Base-by-base conservation (phyloP, 2,113 vertebrate genomes). In the Bos javanicus region DNA sequence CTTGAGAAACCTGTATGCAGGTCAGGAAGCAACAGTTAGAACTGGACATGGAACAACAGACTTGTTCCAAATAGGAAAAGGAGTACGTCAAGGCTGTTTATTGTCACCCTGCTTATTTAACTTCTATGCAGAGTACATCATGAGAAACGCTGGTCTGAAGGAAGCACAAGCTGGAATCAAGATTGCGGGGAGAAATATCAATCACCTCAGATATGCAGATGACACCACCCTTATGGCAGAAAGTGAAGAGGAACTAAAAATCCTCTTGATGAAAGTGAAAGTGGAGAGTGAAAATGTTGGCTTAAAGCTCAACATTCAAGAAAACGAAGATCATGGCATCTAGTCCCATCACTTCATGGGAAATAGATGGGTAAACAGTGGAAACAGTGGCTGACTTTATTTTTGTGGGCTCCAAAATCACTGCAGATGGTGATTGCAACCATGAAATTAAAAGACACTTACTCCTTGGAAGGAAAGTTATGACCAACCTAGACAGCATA, bases 121-220 rank as follows among this genome's bases (percentile, higher is more conserved):
- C 4, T 67, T 67, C 0, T 10, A 10, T n/a, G 8, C 4, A 36
- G 8, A 67, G 16, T 67, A 67, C 33, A 67, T 67, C 64, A 19
- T 67, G 64, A 67, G 64, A n/a, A 67, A 67, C 0, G 2, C 16
- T n/a, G 33, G 64, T 2, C 0, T 67, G 33, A 8, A n/a, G 4
- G 33, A 67, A 19, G 33, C 16, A 19, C 33, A 67, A 67, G 64
- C 16, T n/a, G 64, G 16, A 67, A 67, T n/a, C 16, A 67, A n/a
- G 7, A n/a, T 10, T 67, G 0, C 64, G 0, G 0, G 30, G 4
- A 19, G 16, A 67, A 67, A 67, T 67, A n/a, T n/a, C 33, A 19
- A n/a, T 67, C 1, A 67, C 4, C 17, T 67, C 8, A 67, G 64
- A n/a, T n/a, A 67, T 19, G 33, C 64, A 67, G 64, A 67, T 67